Conservation (phyloP, 2,797 vertebrate species). For the Octomys mimax region DNA sequence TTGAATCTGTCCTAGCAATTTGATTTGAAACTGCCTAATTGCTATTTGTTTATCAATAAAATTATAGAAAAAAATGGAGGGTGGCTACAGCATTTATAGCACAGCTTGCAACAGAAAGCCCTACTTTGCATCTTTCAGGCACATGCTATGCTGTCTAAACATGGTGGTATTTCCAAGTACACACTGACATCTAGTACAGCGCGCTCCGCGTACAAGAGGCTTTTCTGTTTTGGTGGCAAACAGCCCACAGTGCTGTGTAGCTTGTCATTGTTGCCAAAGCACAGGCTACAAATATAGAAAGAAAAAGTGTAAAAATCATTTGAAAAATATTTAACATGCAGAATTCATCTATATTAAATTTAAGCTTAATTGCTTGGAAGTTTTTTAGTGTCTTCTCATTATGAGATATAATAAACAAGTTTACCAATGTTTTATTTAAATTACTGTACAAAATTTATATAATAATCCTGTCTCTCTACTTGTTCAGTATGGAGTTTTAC, state of each 20-base stretch:
- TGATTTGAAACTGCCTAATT: no score
- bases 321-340: not conserved
- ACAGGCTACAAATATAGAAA: conserved; percentile 89
- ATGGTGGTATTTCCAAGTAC: no score
- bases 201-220: conserved; percentile 92
- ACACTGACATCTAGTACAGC: conserved; percentile 85
- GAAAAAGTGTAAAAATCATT: not conserved
- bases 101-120: not conserved
- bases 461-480: not conserved
- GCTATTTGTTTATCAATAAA: no score
- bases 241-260: conserved; percentile 93
- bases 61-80: not conserved
- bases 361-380: not conserved
- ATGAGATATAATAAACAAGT: not conserved
- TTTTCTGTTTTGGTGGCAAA: conserved; percentile 93
- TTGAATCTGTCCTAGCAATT: no score
- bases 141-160: not conserved
- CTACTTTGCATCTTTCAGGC: not conserved
- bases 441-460: not conserved
- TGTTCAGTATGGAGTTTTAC: not conserved
- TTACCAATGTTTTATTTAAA: not conserved
- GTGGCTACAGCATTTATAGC: not conserved
- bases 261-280: conserved; percentile 92
- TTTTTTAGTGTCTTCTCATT: not conserved
- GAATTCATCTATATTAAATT: not conserved